Percentiles rank a stretch among this genome's conserved stretches.
These are phyloP conservation scores for Chroicocephalus ridibundus DNA, from an alignment of 2,113 vertebrate species.

Conservation along the genomic window DNA sequence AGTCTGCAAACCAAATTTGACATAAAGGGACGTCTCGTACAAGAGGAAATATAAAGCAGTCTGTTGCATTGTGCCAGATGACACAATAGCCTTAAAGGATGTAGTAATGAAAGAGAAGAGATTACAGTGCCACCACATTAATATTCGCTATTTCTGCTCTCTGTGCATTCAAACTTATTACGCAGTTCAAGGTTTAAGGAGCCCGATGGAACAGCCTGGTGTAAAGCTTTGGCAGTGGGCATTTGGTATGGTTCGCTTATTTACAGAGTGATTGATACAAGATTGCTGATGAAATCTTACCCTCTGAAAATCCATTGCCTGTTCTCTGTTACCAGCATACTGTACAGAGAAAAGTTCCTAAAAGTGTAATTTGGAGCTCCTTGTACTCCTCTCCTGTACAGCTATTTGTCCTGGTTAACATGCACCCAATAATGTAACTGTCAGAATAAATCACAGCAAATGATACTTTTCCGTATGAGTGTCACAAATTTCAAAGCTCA, in stretches of 20 bases:
- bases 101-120: neutral
- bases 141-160: neutral
- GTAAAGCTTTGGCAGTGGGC: neutral
- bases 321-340: neutral
- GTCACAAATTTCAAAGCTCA: conserved; percentile 17
- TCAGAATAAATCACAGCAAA: conserved; percentile 53
- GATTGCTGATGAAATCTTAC: neutral
- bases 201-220: neutral
- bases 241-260: neutral
- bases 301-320: neutral
- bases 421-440: conserved; percentile 35
- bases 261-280: neutral
- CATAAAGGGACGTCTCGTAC: neutral
- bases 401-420: conserved; percentile 37
- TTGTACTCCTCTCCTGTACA: neutral
- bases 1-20: conserved; percentile 4
- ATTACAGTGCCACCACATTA: neutral
- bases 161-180: neutral
- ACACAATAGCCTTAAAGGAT: neutral
- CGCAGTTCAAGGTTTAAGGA: neutral
- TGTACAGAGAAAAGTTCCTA: neutral
- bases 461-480: neutral
- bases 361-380: conserved; percentile 10
- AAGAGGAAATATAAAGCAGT: neutral
- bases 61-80: neutral